Percentiles rank a stretch among this genome's conserved stretches.
These are phyloP conservation scores for Gadus macrocephalus DNA, from an alignment of 2,113 vertebrate genomes.

Conservation along the genomic window DNA sequence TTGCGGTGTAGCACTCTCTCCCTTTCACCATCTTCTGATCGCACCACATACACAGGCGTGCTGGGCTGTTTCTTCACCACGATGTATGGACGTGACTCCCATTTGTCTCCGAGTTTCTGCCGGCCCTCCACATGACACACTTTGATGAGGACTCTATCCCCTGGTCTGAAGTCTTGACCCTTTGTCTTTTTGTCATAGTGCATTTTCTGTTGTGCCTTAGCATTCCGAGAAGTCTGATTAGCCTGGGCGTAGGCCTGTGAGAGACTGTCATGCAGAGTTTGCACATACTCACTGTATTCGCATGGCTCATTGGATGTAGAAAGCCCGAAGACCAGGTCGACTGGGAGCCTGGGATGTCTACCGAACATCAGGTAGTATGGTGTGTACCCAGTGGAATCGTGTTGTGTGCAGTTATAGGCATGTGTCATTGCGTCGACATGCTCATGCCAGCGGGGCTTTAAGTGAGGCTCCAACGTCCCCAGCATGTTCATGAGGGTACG, in stretches of 20 bases:
- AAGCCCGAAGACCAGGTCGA: constrained; percentile 14
- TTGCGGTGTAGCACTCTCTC: constrained; percentile 27
- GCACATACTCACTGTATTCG: not conserved
- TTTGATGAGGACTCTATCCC: too few relatives aligned
- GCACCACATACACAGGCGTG: constrained; percentile 23
- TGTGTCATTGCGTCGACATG: too few relatives aligned
- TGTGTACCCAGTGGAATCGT: constrained; percentile 28
- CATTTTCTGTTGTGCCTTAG: too few relatives aligned
- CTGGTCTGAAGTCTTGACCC: too few relatives aligned
- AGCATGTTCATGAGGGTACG: too few relatives aligned
- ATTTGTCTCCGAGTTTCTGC: constrained; percentile 26
- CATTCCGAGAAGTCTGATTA: constrained; percentile 15
- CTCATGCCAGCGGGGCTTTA: too few relatives aligned
- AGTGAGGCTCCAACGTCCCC: too few relatives aligned
- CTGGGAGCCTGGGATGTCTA: constrained; percentile 10
- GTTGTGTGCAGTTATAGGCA: constrained; percentile 24
- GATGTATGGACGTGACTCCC: constrained; percentile 18
- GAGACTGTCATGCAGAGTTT: constrained; percentile 18
- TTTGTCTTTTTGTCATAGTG: too few relatives aligned
- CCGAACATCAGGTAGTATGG: constrained; percentile 30
- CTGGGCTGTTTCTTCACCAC: constrained; percentile 18
- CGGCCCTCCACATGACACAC: constrained; percentile 19
- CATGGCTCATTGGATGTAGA: not conserved
- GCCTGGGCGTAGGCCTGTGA: constrained; percentile 18
- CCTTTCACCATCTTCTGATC: constrained; percentile 19